Conservation (phyloP, 1,140 invertebrate genomes). For the Drosophila nannoptera region DNA sequence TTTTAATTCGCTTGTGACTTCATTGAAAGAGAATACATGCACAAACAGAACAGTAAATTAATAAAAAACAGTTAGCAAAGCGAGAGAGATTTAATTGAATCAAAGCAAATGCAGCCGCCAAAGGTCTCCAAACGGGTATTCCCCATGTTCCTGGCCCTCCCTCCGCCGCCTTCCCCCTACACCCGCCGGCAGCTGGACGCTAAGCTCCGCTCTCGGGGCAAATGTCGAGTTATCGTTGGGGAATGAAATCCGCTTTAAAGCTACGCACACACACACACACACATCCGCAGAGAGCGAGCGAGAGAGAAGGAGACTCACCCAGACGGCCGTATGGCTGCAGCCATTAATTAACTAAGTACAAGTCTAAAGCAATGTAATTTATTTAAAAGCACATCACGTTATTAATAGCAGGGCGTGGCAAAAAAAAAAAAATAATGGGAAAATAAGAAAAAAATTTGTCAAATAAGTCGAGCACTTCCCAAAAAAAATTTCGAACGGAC, state of each 20-base stretch:
- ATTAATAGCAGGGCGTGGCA: constrained; percentile 22
- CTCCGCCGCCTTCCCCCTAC: neutral
- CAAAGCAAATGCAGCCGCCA: constrained; percentile 27
- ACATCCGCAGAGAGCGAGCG: too few species aligned
- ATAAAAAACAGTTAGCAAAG: constrained; percentile 1
- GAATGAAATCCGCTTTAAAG: constrained; percentile 4
- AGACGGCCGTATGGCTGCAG: neutral
- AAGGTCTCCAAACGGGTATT: neutral
- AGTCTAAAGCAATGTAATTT: constrained; percentile 40
- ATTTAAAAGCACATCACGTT: constrained; percentile 47
- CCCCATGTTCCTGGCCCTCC: too few species aligned
- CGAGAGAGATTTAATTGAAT: constrained; percentile 41
- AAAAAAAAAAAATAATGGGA: neutral
- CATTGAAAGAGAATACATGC: constrained; percentile 3
- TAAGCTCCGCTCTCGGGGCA: neutral
- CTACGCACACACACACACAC: neutral
- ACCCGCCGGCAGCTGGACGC: neutral
- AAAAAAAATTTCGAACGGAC: constrained; percentile 21
- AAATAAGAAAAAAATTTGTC: constrained; percentile 13
- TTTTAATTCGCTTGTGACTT: neutral
- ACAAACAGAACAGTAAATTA: constrained; percentile 3
- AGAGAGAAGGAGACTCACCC: too few species aligned
- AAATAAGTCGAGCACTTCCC: constrained; percentile 31
- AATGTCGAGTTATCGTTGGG: neutral
- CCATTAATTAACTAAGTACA: constrained; percentile 43